phyloP scores from a whole-genome alignment of 1,140 invertebrate species.

The Drosophila pruinosa region DNA sequence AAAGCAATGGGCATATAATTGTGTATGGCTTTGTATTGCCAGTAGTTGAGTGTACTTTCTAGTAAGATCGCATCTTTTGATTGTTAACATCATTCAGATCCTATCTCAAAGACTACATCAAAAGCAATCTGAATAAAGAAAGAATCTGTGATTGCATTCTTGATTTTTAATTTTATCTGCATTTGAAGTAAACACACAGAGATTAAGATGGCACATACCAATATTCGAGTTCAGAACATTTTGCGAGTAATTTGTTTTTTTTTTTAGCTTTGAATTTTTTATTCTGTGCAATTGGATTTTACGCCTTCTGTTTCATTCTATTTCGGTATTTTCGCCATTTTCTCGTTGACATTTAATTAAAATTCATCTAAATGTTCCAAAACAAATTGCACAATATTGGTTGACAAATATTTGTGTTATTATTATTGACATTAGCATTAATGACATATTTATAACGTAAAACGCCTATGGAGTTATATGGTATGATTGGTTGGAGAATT shows the following conservation, averaged over 20 bases:
- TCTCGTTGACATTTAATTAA: constrained; percentile 40
- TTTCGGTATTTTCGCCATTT: neutral
- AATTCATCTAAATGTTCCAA: constrained; percentile 15
- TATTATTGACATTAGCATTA: constrained; percentile 7
- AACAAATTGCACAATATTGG: neutral
- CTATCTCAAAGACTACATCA: too few species aligned
- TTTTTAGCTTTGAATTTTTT: constrained; percentile 18
- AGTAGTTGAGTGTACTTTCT: too few species aligned
- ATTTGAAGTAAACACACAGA: neutral
- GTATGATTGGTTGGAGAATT: neutral
- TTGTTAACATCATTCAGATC: too few species aligned
- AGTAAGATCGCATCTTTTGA: too few species aligned
- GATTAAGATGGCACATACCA: constrained; percentile 10
- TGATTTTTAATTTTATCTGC: constrained; percentile 6
- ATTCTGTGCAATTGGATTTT: constrained; percentile 22
- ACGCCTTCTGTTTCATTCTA: neutral
- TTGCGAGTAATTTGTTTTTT: constrained; percentile 2
- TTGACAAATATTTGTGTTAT: neutral
- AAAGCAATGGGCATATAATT: too few species aligned
- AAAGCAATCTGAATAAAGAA: neutral
- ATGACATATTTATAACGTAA: neutral
- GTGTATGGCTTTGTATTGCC: too few species aligned
- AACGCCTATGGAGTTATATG: neutral
- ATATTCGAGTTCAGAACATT: neutral
- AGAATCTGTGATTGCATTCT: constrained; percentile 2